phyloP scores from a whole-genome alignment of 1,140 invertebrate genomes.

The Aleiodes sp. region DNA sequence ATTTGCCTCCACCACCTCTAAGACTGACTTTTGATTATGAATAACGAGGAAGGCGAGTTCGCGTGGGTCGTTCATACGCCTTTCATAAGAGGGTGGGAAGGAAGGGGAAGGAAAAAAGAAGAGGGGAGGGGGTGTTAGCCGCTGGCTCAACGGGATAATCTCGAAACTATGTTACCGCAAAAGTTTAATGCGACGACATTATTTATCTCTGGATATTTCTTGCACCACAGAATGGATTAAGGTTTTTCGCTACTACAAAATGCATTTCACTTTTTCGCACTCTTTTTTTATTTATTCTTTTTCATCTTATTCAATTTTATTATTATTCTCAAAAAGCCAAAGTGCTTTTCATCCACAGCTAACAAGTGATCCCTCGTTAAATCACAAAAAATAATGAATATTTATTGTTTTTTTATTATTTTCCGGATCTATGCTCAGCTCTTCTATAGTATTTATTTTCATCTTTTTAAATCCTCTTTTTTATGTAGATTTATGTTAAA shows the following conservation, averaged over 20 bases:
- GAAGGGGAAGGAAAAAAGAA: neutral
- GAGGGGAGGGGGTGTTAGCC: neutral
- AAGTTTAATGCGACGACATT: constrained; percentile 30
- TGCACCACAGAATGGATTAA: constrained; percentile 22
- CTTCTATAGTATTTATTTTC: no score
- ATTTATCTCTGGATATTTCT: constrained; percentile 23
- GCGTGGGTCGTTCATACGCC: neutral
- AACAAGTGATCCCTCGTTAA: neutral
- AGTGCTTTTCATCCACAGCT: neutral
- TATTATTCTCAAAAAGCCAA: neutral
- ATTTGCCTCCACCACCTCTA: neutral
- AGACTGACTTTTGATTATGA: constrained; percentile 40
- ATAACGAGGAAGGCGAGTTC: constrained; percentile 35
- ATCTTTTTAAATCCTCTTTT: neutral
- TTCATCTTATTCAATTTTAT: neutral
- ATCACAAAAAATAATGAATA: neutral
- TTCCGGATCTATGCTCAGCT: no score
- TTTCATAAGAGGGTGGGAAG: neutral
- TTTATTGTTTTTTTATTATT: no score
- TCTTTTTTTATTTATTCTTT: neutral
- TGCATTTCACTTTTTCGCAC: neutral
- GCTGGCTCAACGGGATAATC: constrained; percentile 32
- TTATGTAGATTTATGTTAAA: constrained; percentile 10
- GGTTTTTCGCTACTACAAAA: neutral
- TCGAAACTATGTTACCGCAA: constrained; percentile 33